Base-by-base conservation (phyloP, 2,113 vertebrate genomes). In the Oncorhynchus mykiss region DNA sequence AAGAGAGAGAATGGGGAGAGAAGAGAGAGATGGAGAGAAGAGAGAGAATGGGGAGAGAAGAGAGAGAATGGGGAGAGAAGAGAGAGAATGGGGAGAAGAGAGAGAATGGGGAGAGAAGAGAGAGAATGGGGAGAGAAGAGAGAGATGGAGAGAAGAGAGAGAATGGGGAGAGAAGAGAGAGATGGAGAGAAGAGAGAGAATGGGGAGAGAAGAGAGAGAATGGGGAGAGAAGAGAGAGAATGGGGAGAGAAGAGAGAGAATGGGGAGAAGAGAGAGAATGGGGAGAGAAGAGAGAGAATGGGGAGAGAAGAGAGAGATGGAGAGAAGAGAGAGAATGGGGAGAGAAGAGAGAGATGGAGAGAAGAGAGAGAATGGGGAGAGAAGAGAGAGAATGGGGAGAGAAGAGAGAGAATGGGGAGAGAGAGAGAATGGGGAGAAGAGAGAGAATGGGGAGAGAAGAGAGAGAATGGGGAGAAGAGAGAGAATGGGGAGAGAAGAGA, bases 101-200 rank as follows among this genome's bases (percentile, higher is more conserved):
- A 49, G 62, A 74, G 27, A 34, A 34, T 34, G 31, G 31, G 5
- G 31, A 34, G 31, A 34, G 31, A 6, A n/a, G 73, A 14, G 71
- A 49, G 62, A 74, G 34, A 45, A 27, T 34, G 25, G 64, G 72
- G n/a, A n/a, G n/a, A n/a, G n/a, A n/a, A n/a, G n/a, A n/a, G n/a
- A n/a, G n/a, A n/a, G n/a, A n/a, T n/a, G n/a, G n/a, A n/a, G 69
- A 65, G 22, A 66, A 65, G 73, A 14, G 73, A 49, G 62, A 74
- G 27, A 34, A 34, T 34, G 31, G 31, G 5, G 31, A 34, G 31
- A 34, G 31, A 6, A n/a, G n/a, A n/a, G n/a, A n/a, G n/a, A n/a
- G n/a, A n/a, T n/a, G n/a, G n/a, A n/a, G n/a, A n/a, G n/a, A n/a
- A n/a, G 73, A 14, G 71, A 49, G 62, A 74, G 34, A 45, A 27